Evolutionary conservation across 2,113 vertebrate species (phyloP), one percentile per base, ranked within the genome.

Genomic region (Andinoacara biseriatus): DNA sequence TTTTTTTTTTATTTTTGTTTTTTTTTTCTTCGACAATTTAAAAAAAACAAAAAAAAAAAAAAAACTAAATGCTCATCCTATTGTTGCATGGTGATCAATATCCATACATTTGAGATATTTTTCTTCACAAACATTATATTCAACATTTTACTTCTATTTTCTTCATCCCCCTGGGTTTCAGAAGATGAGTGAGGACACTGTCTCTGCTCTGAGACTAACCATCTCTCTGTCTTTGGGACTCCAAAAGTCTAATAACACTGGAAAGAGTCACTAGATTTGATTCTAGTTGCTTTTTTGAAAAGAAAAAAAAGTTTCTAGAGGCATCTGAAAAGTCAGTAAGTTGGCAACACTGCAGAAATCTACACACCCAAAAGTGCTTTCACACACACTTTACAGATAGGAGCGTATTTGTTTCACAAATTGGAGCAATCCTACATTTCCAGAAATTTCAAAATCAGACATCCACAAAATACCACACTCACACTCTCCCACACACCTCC

Each of bases 371-470:
- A 60, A 58, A 17, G 31, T 18, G 22, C 56, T 22, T 6, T 82
- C 22, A 31, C 52, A 74, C 52, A 74, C 17, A 80, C 4, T 75
- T 62, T 11, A 58, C 0, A 67, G 38, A 61, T 49, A 67, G 82
- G 80, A 85, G 84, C 67, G 76, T 52, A 43, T 56, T 22, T 4
- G 13, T 85, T 29, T 59, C 15, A 29, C 38, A 52, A 78, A 54
- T 10, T 65, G 75, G 75, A 78, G 74, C 58, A 80, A 58, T 60
- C 52, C 77, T 57, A 60, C 17, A 67, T 72, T 24, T 67, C 14
- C 58, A 59, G 14, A 89, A 77, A 58, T 79, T 74, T 69, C 69
- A 22, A 81, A 24, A 62, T 63, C 43, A 84, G 38, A 74, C 7
- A 29, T 58, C 10, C 9, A 26, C 26, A 26, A 26, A 26, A 26